phyloP scores from a whole-genome alignment of 2,113 vertebrate genomes.

The Anolis sagrei region DNA sequence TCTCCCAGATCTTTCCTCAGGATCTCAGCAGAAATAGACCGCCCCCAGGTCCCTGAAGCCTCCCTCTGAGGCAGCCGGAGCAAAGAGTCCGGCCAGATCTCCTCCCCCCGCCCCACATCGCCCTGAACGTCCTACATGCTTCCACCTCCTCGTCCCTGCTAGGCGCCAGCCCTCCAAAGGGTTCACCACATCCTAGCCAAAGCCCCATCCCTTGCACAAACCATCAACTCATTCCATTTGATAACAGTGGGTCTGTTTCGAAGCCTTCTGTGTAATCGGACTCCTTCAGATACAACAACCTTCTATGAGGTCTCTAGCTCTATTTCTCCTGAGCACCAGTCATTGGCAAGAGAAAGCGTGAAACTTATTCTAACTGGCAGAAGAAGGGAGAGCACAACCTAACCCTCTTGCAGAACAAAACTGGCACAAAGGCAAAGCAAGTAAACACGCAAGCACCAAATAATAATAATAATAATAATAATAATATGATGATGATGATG shows the following conservation, averaged over 20 bases:
- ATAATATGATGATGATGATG: too few species aligned
- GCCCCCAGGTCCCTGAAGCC: constrained; percentile 65
- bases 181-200: constrained; percentile 46
- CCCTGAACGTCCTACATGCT: constrained; percentile 61
- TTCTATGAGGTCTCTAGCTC: neutral
- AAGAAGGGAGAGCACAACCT: neutral
- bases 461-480: too few species aligned
- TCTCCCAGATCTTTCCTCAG: constrained; percentile 76
- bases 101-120: neutral
- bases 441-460: neutral
- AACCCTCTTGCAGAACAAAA: neutral
- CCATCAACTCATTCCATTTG: neutral
- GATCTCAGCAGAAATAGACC: constrained; percentile 75
- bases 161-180: constrained; percentile 31
- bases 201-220: neutral
- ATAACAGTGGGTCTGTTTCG: neutral
- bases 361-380: neutral
- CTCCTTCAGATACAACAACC: neutral
- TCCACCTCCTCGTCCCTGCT: constrained; percentile 43
- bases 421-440: neutral
- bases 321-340: neutral
- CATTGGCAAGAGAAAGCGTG: neutral
- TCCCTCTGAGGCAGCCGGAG: constrained; percentile 65
- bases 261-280: neutral
- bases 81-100: constrained; percentile 1